Evolutionary conservation across 1,140 invertebrate species (phyloP).

Genomic region (Caenorhabditis tropicalis): DNA sequence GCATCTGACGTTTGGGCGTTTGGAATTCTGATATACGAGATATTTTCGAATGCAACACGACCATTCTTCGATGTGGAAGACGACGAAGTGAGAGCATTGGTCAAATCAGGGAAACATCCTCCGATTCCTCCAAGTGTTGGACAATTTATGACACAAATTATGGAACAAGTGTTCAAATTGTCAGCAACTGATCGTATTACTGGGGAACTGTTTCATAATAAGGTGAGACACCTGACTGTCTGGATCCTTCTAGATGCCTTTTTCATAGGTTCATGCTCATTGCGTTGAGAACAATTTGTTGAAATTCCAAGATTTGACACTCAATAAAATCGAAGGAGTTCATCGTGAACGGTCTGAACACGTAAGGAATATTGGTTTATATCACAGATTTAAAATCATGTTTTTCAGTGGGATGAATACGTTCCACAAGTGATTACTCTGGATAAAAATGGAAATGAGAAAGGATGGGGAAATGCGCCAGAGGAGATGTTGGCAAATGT

Average conservation of each 20-base stretch:
- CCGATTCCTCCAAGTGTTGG: background rate
- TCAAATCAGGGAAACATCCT: background rate
- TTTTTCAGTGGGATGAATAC: conserved; percentile 1
- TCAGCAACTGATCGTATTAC: background rate
- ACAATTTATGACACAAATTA: background rate
- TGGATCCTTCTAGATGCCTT: background rate
- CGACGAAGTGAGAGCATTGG: background rate
- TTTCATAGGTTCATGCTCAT: background rate
- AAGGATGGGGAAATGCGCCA: background rate
- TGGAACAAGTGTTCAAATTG: background rate
- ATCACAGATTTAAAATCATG: background rate
- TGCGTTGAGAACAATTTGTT: background rate
- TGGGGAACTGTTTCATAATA: background rate
- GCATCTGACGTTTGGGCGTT: background rate
- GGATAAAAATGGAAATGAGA: background rate
- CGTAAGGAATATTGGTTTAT: background rate
- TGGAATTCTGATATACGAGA: background rate
- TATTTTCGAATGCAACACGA: background rate
- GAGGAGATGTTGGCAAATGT: background rate
- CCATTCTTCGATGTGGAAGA: background rate
- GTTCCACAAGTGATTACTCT: background rate
- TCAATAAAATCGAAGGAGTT: background rate
- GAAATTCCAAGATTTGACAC: background rate
- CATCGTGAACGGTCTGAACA: background rate
- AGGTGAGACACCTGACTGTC: background rate